Base-by-base conservation (phyloP, 2,797 vertebrate genomes). In the Tokudaia tokunoshimensis region DNA sequence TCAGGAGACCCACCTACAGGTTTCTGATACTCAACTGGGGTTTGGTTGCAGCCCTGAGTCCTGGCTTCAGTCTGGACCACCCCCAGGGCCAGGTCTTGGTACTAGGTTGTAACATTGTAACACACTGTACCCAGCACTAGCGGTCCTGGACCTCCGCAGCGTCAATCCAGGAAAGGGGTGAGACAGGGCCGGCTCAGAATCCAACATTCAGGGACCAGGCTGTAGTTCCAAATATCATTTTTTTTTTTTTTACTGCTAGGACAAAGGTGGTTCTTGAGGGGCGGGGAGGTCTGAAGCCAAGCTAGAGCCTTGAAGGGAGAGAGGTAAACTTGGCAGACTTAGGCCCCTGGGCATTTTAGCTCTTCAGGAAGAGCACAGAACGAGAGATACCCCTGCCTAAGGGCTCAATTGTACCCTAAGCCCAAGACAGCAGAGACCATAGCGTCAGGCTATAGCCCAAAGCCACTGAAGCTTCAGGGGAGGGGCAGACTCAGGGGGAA, bases 71-170 rank as follows among this genome's bases (percentile, higher is more conserved):
- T 70, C 2, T 50, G 10, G 0, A 52, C 24, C 74, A 80, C 37
- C 34, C 29, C 12, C 2, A 14, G 1, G 19, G 29, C 61, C 72
- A 20, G 3, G 41, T 24, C 50, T 3, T 1, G 1, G 37, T 37
- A 59, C 61, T 70, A 50, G 70, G 31, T 34, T 4, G 11, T 17
- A 84, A 72, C 31, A 10, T 10, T 5, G 5, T 7, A 19, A 24
- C 22, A 6, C 6, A 15, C n/a, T 11, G n/a, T 50, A 52, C 20
- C 41, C 63, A 57, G 88, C 20, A 11, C 7, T n/a, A 24, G 12
- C 8, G 1, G 70, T 3, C 3, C 9, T 67, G 5, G n/a, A n/a
- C n/a, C 6, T 72, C 50, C 55, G 6, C 0, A 24, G 1, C 15
- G 26, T 44, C 29, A 31, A 57, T 29, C 26, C 20, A 57, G 37